A percentile compares a stretch with the other conserved stretches of the same genome.
Conservation (phyloP, 2,797 vertebrate species). For the Squalus acanthias region DNA sequence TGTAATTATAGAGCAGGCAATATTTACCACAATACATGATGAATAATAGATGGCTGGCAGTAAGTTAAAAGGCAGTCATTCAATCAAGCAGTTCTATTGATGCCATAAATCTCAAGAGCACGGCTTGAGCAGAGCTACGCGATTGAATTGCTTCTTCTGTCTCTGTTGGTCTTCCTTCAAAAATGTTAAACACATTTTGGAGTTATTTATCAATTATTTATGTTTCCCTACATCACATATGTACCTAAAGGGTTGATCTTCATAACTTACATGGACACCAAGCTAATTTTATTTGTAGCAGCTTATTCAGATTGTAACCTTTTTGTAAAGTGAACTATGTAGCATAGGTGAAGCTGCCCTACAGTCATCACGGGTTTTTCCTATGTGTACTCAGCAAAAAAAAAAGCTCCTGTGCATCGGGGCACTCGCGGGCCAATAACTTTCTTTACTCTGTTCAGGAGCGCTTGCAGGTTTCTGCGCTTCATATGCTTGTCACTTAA, state of each 20-base stretch:
- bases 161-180: not conserved
- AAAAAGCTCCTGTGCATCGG: not conserved
- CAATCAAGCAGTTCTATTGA: not conserved
- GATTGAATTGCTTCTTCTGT: not conserved
- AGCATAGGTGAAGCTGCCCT: not conserved
- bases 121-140: not conserved
- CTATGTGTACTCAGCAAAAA: not conserved
- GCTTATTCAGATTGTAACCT: not conserved
- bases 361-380: not conserved
- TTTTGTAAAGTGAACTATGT: not conserved
- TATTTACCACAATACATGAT: not conserved
- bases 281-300: not conserved
- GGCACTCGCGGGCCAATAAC: not conserved
- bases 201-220: not conserved
- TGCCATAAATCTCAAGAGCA: not conserved
- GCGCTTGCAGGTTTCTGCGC: not conserved
- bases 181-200: not conserved
- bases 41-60: not conserved
- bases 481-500: not conserved
- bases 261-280: not conserved
- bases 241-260: not conserved
- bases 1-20: constrained; percentile 12
- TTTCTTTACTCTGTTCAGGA: not conserved
- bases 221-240: not conserved
- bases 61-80: not conserved